Conservation (phyloP, 2,888 invertebrate species). For the Nomada hirtipes region DNA sequence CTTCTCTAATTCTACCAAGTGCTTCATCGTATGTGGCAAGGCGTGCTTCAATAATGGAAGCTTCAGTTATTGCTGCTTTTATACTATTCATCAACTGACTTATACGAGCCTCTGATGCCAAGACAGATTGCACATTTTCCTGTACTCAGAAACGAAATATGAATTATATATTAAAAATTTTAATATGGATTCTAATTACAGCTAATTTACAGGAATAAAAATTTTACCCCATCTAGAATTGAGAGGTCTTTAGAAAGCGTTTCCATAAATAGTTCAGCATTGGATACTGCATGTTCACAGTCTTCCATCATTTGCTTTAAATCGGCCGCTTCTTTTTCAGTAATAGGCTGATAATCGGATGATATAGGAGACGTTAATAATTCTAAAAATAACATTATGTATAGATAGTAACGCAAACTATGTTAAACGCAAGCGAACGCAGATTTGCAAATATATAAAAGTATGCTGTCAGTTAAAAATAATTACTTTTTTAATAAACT, state of each 20-base stretch:
- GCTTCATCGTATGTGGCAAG: slow-evolving; percentile 93
- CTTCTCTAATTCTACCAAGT: slow-evolving; percentile 93
- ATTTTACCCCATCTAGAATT: slow-evolving; percentile 90
- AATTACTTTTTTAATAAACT: neutral
- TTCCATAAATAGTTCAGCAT: slow-evolving; percentile 92
- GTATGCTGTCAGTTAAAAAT: neutral
- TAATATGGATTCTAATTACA: neutral
- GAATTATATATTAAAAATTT: slow-evolving; percentile 5
- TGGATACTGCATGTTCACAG: slow-evolving; percentile 94
- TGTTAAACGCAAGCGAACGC: neutral
- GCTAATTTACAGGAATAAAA: neutral
- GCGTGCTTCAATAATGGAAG: slow-evolving; percentile 89
- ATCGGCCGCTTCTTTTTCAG: slow-evolving; percentile 93
- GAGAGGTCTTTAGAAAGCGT: slow-evolving; percentile 93
- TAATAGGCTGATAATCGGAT: slow-evolving; percentile 91
- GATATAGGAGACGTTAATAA: slow-evolving; percentile 77
- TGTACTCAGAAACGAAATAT: slow-evolving; percentile 73
- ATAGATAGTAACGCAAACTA: slow-evolving; percentile 5
- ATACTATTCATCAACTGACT: slow-evolving; percentile 92
- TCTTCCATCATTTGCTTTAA: slow-evolving; percentile 93
- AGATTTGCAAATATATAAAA: neutral
- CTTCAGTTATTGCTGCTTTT: slow-evolving; percentile 91
- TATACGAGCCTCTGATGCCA: slow-evolving; percentile 93
- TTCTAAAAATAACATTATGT: slow-evolving; percentile 69
- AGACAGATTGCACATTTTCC: slow-evolving; percentile 96